Conservation (phyloP, 2,113 vertebrate genomes). For the Nematolebias whitei region DNA sequence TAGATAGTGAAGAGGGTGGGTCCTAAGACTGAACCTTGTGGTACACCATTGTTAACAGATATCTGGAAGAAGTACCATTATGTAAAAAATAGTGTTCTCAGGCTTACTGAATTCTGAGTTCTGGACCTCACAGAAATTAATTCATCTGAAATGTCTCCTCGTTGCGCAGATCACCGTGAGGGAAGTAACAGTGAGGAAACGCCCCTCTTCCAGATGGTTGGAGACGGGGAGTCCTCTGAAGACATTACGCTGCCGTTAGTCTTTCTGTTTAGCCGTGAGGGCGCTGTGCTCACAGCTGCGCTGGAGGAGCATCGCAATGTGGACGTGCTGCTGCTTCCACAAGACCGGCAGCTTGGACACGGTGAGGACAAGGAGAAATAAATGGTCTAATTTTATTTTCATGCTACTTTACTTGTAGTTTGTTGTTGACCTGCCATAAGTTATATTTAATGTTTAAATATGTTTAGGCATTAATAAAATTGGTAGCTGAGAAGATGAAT, state of each 20-base stretch:
- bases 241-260: conserved; percentile 80
- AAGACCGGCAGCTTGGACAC: conserved; percentile 75
- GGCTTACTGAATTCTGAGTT: neutral
- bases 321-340: conserved; percentile 80
- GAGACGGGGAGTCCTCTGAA: conserved; percentile 77
- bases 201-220: conserved; percentile 85
- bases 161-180: conserved; percentile 75
- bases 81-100: neutral
- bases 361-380: conserved; percentile 53
- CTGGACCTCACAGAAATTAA: conserved; percentile 1
- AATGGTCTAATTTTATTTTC: no score
- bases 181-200: conserved; percentile 80
- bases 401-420: no score
- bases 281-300: conserved; percentile 73
- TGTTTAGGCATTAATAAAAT: no score
- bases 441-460: no score
- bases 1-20: no score
- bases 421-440: no score
- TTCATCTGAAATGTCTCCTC: neutral
- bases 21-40: no score
- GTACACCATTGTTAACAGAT: no score
- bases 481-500: no score
- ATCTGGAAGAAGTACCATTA: no score
- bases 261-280: conserved; percentile 82
- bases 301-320: conserved; percentile 80